phyloP scores from a whole-genome alignment of 2,797 vertebrate species.

The Acipenser transmontanus region DNA sequence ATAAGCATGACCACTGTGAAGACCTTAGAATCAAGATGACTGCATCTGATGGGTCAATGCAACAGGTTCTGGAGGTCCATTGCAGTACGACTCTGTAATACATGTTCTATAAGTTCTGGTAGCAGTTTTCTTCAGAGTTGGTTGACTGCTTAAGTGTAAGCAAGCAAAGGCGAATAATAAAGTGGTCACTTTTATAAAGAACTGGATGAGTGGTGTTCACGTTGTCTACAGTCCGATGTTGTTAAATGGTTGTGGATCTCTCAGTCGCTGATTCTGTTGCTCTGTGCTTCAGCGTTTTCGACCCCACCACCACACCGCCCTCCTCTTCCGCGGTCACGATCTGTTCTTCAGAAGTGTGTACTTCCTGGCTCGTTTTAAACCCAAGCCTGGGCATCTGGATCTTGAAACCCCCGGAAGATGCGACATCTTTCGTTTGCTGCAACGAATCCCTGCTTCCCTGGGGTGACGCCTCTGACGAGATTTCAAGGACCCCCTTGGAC shows the following conservation, averaged over 20 bases:
- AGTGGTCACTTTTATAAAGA: conserved; percentile 11
- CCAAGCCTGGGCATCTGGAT: conserved; percentile 61
- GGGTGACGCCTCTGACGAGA: conserved; percentile 55
- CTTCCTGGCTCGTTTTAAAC: conserved; percentile 43
- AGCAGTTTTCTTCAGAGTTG: too few species aligned
- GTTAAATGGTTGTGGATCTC: conserved; percentile 43
- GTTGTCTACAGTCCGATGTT: conserved; percentile 8
- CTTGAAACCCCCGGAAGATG: conserved; percentile 53
- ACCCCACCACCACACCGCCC: conserved; percentile 40
- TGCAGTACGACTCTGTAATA: conserved; percentile 8
- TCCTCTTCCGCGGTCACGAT: conserved; percentile 39
- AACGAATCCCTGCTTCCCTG: conserved; percentile 44
- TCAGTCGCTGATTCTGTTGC: conserved; percentile 46
- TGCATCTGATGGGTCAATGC: conserved; percentile 16
- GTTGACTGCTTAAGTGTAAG: not conserved
- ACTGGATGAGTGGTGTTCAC: not conserved
- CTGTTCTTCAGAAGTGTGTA: conserved; percentile 44
- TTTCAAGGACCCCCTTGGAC: conserved; percentile 55
- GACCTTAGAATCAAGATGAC: conserved; percentile 1
- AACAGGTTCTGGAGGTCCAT: conserved; percentile 3
- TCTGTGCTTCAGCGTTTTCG: conserved; percentile 51
- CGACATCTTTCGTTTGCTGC: conserved; percentile 40
- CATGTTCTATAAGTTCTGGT: conserved; percentile 14
- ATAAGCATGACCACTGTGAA: not conserved
- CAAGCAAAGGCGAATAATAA: conserved; percentile 10